These are phyloP conservation scores for Mythimna ferrago DNA, from an alignment of 2,888 invertebrate species.

Conservation along the genomic window DNA sequence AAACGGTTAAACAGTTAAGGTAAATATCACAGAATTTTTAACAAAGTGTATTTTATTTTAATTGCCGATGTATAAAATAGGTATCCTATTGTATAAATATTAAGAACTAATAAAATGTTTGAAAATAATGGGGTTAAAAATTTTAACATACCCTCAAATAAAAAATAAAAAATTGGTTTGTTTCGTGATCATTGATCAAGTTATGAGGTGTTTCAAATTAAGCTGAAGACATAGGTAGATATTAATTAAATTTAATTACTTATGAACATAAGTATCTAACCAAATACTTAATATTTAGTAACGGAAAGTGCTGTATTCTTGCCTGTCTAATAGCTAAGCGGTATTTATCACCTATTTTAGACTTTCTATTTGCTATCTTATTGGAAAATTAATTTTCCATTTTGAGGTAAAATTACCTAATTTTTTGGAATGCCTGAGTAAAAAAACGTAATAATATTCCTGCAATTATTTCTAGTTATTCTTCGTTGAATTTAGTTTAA, in stretches of 20 bases:
- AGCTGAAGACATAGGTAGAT: neutral
- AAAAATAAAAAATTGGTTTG: neutral
- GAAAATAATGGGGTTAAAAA: slow-evolving; percentile 6
- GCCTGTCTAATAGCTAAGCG: too few species aligned
- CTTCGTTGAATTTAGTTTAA: neutral
- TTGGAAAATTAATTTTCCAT: neutral
- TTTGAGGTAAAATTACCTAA: neutral
- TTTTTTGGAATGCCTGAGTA: neutral
- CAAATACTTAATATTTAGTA: neutral
- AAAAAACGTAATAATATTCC: neutral
- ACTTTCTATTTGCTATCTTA: slow-evolving; percentile 5
- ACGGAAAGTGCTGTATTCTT: neutral
- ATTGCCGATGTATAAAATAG: neutral
- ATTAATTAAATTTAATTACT: neutral
- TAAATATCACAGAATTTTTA: slow-evolving; percentile 32
- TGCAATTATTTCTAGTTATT: neutral
- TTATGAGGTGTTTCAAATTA: slow-evolving; percentile 1
- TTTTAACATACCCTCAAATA: slow-evolving; percentile 22
- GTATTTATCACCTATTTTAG: neutral
- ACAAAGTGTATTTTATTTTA: neutral
- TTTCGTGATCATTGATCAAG: neutral
- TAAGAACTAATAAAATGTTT: neutral
- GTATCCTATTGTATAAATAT: neutral
- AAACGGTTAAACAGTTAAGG: slow-evolving; percentile 30
- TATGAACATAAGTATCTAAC: neutral